These are phyloP conservation scores for Psittacula derbiana DNA, from an alignment of 2,797 vertebrate genomes.

Conservation along the genomic window DNA sequence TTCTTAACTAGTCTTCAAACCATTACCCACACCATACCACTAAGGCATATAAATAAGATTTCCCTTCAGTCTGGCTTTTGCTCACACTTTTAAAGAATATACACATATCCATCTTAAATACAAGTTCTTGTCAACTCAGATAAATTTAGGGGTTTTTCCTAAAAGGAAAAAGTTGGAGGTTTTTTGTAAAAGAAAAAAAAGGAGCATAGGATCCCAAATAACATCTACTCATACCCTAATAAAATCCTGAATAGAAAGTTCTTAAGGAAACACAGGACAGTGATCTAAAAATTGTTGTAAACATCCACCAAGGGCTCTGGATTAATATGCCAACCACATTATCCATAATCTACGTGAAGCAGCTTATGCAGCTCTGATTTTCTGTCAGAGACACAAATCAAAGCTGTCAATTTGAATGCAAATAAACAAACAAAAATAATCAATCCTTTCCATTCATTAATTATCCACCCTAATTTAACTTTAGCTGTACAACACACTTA, in stretches of 20 bases:
- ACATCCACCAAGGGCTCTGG: not conserved
- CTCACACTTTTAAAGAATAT: not conserved
- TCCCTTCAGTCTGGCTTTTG: not conserved
- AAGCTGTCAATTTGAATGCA: slow-evolving; percentile 2
- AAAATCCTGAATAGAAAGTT: not conserved
- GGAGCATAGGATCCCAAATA: not conserved
- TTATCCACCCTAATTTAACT: not conserved
- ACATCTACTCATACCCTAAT: not conserved
- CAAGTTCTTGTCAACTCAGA: not conserved
- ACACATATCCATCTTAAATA: not conserved
- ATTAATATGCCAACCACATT: slow-evolving; percentile 27
- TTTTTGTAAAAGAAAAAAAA: not conserved
- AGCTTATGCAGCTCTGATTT: slow-evolving; percentile 7
- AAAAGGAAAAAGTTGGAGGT: not conserved
- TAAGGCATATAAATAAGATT: not conserved
- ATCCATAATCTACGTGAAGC: slow-evolving; percentile 15
- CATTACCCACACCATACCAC: not conserved
- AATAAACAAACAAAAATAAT: not conserved
- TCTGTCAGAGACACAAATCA: slow-evolving; percentile 6
- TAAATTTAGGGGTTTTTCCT: not conserved
- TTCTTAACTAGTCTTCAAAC: not conserved
- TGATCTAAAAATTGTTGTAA: not conserved
- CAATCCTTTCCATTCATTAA: not conserved
- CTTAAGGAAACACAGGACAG: not conserved
- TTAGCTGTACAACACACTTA: not conserved